Evolutionary conservation across 2,888 invertebrate genomes (phyloP), one percentile per base, ranked within the genome.

Genomic region (Tuta absoluta): DNA sequence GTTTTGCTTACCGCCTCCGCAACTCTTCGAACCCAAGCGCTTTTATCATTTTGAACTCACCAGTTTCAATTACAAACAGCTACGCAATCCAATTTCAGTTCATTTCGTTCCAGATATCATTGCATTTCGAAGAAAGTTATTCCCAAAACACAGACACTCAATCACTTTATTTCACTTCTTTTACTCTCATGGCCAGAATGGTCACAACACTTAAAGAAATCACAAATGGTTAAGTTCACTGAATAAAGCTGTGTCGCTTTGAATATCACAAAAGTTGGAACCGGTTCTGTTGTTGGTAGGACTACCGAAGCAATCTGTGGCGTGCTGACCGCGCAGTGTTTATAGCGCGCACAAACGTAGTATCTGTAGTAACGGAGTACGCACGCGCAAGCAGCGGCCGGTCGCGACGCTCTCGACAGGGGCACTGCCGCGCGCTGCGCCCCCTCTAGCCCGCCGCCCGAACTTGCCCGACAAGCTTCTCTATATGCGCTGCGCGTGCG

Each of bases 401-500:
- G 72, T 76, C 82, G 73, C 78, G 75, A 69, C 82, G 84, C 85
- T 78, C 81, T 82, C 83, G 79, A 77, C 80, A 76, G 80, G 80
- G 83, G 80, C 79, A 89, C 90, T 89, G 87, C 79, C 82, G 84
- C 77, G 78, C 75, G 67, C 70, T 80, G 80, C 79, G 79, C 84
- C 85, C 82, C 83, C 75, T 82, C 78, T 62, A 58, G n/a, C 33
- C 33, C 75, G 72, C 81, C 75, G 69, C 76, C 76, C 79, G 78
- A 85, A 88, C 88, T 84, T 76, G 86, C 81, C 77, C 78, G 83
- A 85, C 87, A 77, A 81, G 86, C 85, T 86, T 85, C 76, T 77
- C 76, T 81, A 76, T 78, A 77, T 89, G 90, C 89, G 90, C 87
- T 89, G 90, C 89, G 90, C 87, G 82, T 85, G 87, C 90, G 89